Evolutionary conservation across 2,888 invertebrate genomes (phyloP), one percentile per base, ranked within the genome.

Genomic region (Plebejus anna): DNA sequence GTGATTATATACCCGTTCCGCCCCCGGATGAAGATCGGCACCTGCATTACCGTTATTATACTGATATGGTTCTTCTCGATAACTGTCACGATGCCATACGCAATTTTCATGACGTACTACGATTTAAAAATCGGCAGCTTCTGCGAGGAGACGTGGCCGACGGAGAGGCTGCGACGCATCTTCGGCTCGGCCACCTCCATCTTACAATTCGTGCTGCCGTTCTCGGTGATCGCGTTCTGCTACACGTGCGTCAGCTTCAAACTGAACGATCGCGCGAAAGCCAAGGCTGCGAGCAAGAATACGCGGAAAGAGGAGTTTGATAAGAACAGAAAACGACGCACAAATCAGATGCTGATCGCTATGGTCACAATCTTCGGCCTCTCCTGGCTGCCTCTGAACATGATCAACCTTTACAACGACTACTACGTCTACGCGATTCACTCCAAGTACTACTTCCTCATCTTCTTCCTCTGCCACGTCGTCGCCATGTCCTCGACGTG

Each of bases 341-440:
- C 99, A 7, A 99, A 99, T 89, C 96, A 98, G 81, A 99, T 99
- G 99, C 93, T 99, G 78, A 98, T 99, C 78, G 97, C 98, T 1
- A 99, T 99, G 99, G 99, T 98, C 11, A 96, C 97, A 13, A 98
- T 99, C 76, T 99, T 99, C 86, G 98, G 98, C 0, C 93, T 98
- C n/a, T 99, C 98, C 55, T 99, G 99, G 98, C 90, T 98, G 76
- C 98, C 98, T 81, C 93, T 99, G 78, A 99, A 99, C 87, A 91
- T 97, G 76, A 96, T 98, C 81, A 99, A 99, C 87, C 95, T 99
- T 57, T 95, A 97, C 83, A 96, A 96, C 84, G 97, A 98, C 85
- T 97, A 98, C 83, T 96, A 97, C 86, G 95, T 95, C 72, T 95
- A 95, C 78, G 96, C 96, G 36, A 96, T 95, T 78, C 95, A 96